Evolutionary conservation across 2,797 vertebrate genomes (phyloP).

Genomic region (Trachurus trachurus): DNA sequence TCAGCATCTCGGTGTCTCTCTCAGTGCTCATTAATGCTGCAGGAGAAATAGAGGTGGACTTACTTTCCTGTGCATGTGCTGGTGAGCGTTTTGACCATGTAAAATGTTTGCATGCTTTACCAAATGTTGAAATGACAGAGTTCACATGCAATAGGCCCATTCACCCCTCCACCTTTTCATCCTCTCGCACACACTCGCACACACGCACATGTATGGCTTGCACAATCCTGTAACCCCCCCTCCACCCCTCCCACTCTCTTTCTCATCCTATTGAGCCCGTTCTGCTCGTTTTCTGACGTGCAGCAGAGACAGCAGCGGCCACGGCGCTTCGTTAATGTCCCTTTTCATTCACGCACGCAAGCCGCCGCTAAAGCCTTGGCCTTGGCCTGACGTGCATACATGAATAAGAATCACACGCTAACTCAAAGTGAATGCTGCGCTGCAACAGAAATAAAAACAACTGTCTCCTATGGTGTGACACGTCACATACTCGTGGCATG

Average conservation of each 20-base stretch:
- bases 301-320: constrained; percentile 41
- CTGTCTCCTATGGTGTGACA: constrained; percentile 68
- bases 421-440: constrained; percentile 65
- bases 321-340: constrained; percentile 65
- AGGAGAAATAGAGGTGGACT: constrained; percentile 21
- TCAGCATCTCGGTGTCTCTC: constrained; percentile 31
- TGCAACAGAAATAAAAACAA: constrained; percentile 78
- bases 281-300: constrained; percentile 51
- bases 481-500: constrained; percentile 62
- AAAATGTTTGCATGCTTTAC: constrained; percentile 32
- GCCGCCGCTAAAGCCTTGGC: constrained; percentile 65
- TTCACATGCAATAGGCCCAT: constrained; percentile 53
- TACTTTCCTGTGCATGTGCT: not conserved
- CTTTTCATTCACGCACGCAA: constrained; percentile 63
- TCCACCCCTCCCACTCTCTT: not conserved
- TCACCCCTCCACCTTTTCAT: constrained; percentile 1
- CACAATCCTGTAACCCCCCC: constrained; percentile 24
- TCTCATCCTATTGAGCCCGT: constrained; percentile 59
- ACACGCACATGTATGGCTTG: constrained; percentile 3
- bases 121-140: constrained; percentile 20
- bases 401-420: constrained; percentile 76
- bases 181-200: not conserved
- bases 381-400: constrained; percentile 72
- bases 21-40: constrained; percentile 10
- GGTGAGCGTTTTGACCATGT: constrained; percentile 16